A percentile compares a stretch with the other conserved stretches of the same genome.
Conservation (phyloP, 1,140 invertebrate genomes). For the Lordiphosa clarofinis region DNA sequence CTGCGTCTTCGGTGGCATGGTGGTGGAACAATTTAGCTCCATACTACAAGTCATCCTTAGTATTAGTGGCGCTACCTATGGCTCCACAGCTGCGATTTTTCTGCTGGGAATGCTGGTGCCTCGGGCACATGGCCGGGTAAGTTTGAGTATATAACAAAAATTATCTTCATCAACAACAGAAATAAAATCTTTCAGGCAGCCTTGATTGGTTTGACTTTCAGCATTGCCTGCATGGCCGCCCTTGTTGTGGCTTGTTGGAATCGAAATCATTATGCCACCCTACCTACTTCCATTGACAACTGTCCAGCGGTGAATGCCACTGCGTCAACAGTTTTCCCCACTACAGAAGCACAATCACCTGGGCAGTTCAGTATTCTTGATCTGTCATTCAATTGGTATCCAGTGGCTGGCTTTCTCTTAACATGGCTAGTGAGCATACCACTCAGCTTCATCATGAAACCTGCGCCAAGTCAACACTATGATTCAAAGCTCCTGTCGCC, state of each 20-base stretch:
- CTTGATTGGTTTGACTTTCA: slow-evolving; percentile 83
- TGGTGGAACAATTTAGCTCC: slow-evolving; percentile 83
- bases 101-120: slow-evolving; percentile 87
- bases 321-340: slow-evolving; percentile 9
- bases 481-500: slow-evolving; percentile 79
- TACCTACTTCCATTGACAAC: slow-evolving; percentile 81
- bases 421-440: slow-evolving; percentile 83
- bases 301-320: slow-evolving; percentile 80
- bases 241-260: slow-evolving; percentile 87
- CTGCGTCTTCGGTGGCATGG: slow-evolving; percentile 83
- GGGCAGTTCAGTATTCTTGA: slow-evolving; percentile 81
- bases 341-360: not conserved
- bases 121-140: slow-evolving; percentile 83
- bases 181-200: slow-evolving; percentile 78
- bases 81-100: slow-evolving; percentile 86
- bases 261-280: slow-evolving; percentile 62
- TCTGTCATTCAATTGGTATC: slow-evolving; percentile 84
- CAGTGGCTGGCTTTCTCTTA: slow-evolving; percentile 82
- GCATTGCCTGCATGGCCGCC: slow-evolving; percentile 85
- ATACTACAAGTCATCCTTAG: slow-evolving; percentile 83
- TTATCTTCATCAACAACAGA: not conserved
- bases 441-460: slow-evolving; percentile 72
- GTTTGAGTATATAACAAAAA: not conserved
- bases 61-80: slow-evolving; percentile 83
- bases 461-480: slow-evolving; percentile 55